Conservation (phyloP, 1,140 invertebrate genomes). For the Laupala kohalensis region DNA sequence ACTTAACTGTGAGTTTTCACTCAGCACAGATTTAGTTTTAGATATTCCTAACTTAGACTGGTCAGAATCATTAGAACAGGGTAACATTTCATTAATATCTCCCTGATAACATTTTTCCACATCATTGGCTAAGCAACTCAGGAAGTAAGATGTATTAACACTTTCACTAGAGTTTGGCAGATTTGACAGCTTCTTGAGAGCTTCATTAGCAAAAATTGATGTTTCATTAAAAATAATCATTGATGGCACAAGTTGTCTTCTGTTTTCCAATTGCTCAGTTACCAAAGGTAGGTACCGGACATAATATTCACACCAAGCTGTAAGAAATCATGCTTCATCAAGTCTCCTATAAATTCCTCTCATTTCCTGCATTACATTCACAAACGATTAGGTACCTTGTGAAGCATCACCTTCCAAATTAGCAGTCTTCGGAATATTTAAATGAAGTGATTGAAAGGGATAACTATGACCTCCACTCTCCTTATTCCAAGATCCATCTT, state of each 20-base stretch:
- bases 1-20: conserved; percentile 10
- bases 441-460: conserved; percentile 9
- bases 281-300: conserved; percentile 33
- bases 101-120: not conserved
- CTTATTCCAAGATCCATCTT: conserved; percentile 13
- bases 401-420: conserved; percentile 11
- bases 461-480: conserved; percentile 11
- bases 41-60: too few relatives aligned
- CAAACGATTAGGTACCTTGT: not conserved
- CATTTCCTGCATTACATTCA: not conserved
- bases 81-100: not conserved
- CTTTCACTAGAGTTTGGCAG: not conserved
- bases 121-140: not conserved
- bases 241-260: conserved; percentile 33
- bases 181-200: not conserved
- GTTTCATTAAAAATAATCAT: conserved; percentile 30
- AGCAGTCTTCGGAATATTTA: conserved; percentile 16
- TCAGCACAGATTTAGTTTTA: conserved; percentile 1
- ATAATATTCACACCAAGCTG: conserved; percentile 36
- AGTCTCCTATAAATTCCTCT: not conserved
- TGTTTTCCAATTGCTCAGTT: conserved; percentile 32
- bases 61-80: not conserved
- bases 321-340: conserved; percentile 12
- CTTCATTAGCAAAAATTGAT: conserved; percentile 2
- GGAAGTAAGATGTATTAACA: not conserved